Conservation (phyloP, 2,888 invertebrate genomes). For the Imbricaverruca yamaguchii region DNA sequence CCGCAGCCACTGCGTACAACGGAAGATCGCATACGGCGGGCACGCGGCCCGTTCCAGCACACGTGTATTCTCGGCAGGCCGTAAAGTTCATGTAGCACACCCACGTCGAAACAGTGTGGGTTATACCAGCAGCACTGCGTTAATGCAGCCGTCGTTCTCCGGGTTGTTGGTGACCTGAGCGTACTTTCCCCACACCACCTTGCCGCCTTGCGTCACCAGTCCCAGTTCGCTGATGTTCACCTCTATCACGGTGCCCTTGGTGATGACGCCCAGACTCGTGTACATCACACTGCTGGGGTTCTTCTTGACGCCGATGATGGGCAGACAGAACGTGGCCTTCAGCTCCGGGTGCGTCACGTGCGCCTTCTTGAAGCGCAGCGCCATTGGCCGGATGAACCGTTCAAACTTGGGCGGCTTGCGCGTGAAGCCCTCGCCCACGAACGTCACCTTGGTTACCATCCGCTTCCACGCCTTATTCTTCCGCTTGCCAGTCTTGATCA, state of each 20-base stretch:
- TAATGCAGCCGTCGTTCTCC: constrained; percentile 99
- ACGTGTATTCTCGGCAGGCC: no score
- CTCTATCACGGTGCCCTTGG: constrained; percentile 96
- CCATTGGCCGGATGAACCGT: constrained; percentile 97
- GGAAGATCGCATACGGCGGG: no score
- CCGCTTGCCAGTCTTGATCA: constrained; percentile 81
- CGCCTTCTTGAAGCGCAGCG: constrained; percentile 87
- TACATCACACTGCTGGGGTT: constrained; percentile 97
- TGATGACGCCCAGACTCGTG: constrained; percentile 94
- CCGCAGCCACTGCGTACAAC: no score
- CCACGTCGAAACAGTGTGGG: not conserved
- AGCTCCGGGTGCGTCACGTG: constrained; percentile 99
- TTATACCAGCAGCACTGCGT: constrained; percentile 93
- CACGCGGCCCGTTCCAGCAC: not conserved
- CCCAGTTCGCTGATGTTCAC: constrained; percentile 97
- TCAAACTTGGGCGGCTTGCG: constrained; percentile 99
- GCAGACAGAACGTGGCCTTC: constrained; percentile 93
- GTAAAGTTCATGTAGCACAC: not conserved
- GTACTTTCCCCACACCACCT: constrained; percentile 99
- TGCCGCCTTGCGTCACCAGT: constrained; percentile 95
- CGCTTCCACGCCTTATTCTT: constrained; percentile 97
- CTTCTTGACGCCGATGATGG: constrained; percentile 98
- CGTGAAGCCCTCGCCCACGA: constrained; percentile 96
- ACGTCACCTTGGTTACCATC: constrained; percentile 98
- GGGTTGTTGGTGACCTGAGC: constrained; percentile 99